phyloP scores from a whole-genome alignment of 2,113 vertebrate species.

The Bostrychus sinensis region DNA sequence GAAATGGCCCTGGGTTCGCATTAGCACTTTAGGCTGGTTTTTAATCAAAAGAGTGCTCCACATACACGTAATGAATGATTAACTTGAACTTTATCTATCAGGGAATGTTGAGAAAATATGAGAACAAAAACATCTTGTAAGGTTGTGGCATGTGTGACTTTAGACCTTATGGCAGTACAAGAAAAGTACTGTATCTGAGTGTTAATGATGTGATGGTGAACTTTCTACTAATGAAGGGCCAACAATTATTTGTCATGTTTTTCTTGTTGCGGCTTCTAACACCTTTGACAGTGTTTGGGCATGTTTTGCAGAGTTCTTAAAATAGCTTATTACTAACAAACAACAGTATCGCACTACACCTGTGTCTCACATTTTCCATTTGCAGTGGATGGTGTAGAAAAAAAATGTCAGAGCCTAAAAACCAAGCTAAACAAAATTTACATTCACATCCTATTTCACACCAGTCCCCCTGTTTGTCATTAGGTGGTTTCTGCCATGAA shows the following conservation, averaged over 20 bases:
- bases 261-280: not conserved
- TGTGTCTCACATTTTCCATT: no score
- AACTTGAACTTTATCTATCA: no score
- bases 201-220: not conserved
- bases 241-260: not conserved
- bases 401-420: no score
- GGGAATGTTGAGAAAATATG: no score
- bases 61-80: no score
- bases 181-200: not conserved
- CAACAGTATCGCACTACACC: not conserved
- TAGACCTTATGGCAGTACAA: not conserved
- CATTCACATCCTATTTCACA: not conserved
- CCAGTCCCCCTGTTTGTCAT: not conserved
- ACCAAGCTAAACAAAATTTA: not conserved
- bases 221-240: not conserved
- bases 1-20: no score
- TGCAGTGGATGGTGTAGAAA: no score
- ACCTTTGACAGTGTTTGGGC: not conserved
- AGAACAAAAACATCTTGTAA: no score
- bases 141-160: not conserved
- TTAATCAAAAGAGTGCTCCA: no score
- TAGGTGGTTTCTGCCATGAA: not conserved
- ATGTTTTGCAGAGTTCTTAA: not conserved
- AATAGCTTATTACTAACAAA: not conserved
- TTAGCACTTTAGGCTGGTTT: no score